Evolutionary conservation across 2,888 invertebrate genomes (phyloP).

Genomic region (Drosophila austrosaltans): DNA sequence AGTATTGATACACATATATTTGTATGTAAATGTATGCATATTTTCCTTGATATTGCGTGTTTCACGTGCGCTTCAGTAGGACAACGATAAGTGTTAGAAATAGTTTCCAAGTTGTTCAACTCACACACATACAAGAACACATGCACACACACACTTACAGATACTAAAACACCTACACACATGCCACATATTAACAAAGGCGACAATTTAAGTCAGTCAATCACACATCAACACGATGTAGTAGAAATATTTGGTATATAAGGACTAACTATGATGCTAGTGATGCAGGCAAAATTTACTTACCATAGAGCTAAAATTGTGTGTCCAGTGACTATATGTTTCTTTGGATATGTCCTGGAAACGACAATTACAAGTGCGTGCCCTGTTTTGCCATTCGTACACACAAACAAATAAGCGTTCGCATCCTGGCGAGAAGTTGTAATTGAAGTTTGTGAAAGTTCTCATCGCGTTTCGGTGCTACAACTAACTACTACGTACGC

Average conservation of each 20-base stretch:
- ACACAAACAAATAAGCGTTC: constrained; percentile 37
- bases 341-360: constrained; percentile 25
- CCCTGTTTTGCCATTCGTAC: constrained; percentile 22
- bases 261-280: background rate
- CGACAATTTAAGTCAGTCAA: constrained; percentile 55
- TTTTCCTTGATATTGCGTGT: constrained; percentile 11
- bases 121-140: constrained; percentile 3
- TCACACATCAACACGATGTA: constrained; percentile 20
- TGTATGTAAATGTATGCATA: background rate
- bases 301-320: constrained; percentile 22
- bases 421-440: constrained; percentile 81
- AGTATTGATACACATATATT: background rate
- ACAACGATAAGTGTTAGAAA: constrained; percentile 5
- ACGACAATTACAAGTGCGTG: constrained; percentile 34
- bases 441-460: constrained; percentile 80
- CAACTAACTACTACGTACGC: constrained; percentile 10
- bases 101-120: constrained; percentile 10
- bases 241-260: background rate
- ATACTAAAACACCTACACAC: background rate
- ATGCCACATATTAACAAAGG: constrained; percentile 43
- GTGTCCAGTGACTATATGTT: constrained; percentile 29
- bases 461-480: constrained; percentile 68
- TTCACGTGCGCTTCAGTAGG: constrained; percentile 1
- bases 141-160: background rate
- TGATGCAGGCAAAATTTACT: constrained; percentile 16